Base-by-base conservation (phyloP, 1,140 invertebrate genomes). In the Phymorhynchus buccinoides region DNA sequence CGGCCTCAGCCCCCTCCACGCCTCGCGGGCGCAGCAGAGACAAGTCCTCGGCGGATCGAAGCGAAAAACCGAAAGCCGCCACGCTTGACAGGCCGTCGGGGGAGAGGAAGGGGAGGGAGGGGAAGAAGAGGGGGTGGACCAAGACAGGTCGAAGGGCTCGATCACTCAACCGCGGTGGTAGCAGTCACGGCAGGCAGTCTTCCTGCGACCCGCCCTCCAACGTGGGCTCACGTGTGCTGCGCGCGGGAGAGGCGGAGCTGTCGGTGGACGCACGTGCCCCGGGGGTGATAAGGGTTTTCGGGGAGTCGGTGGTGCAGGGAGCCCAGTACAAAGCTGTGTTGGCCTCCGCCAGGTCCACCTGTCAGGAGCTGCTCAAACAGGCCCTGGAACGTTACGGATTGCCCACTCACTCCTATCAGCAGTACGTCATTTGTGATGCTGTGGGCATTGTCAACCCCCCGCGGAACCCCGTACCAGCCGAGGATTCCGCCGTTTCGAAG, bases 251-350 rank as follows among this genome's bases (percentile, higher is more conserved):
- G 79, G 78, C 84, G 16, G 91, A 92, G 83, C 85, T 92, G 0
- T 91, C 90, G 9, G 89, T 89, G 12, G 90, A 91, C 79, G 85
- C 89, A 14, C 84, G 85, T 37, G 87, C 89, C 30, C 91, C 91
- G 9, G 90, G 91, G 7, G 88, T 92, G 0, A 80, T 92, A 7
- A 92, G 91, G 81, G 88, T 92, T 56, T 92, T 91, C 84, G 91
- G 91, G 3, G 91, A 91, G 32, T 89, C 89, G 27, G 87, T 92
- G 37, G 82, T 89, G 66, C 89, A 87, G 7, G 90, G 91, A 18
- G 89, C 91, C 22, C 88, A 91, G 62, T 92, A 92, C 85, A 92
- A 92, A 86, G 91, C 90, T 71, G 91, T 91, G 14, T 62, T 91
- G n/a, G 91, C 91, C 32, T 90, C 90, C 18, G 89, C 86, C 52